These are phyloP conservation scores for Orius insidiosus DNA, from an alignment of 1,140 invertebrate genomes.

Conservation along the genomic window DNA sequence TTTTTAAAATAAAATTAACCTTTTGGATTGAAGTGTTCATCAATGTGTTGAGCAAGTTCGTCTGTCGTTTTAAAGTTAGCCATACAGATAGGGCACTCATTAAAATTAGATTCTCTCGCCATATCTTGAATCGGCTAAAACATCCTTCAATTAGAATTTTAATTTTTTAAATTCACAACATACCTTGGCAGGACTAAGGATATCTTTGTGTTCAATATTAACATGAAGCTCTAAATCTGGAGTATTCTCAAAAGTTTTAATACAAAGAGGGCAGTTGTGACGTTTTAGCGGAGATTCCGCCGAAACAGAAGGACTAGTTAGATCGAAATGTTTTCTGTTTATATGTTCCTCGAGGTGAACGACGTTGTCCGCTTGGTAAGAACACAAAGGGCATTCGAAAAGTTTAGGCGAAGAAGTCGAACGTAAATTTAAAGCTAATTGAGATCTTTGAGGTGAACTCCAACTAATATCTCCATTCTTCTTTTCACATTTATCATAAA, in stretches of 20 bases:
- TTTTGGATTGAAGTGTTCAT: constrained; percentile 44
- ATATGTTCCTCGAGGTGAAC: constrained; percentile 65
- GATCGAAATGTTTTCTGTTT: constrained; percentile 65
- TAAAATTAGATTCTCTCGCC: constrained; percentile 16
- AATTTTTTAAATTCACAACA: background rate
- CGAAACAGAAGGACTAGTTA: constrained; percentile 52
- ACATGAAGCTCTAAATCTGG: constrained; percentile 71
- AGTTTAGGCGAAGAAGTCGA: constrained; percentile 27
- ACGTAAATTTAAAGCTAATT: constrained; percentile 31
- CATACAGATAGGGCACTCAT: constrained; percentile 35
- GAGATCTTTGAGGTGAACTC: constrained; percentile 33
- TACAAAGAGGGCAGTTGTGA: constrained; percentile 53
- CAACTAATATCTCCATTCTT: constrained; percentile 24
- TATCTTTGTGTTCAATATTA: constrained; percentile 63
- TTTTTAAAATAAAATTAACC: constrained; percentile 13
- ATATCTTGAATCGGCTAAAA: constrained; percentile 15
- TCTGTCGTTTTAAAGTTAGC: constrained; percentile 31
- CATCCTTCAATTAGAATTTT: background rate
- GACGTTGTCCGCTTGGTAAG: constrained; percentile 54
- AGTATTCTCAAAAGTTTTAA: constrained; percentile 48
- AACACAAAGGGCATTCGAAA: constrained; percentile 60
- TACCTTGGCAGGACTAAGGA: constrained; percentile 36
- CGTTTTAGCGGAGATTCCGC: constrained; percentile 28
- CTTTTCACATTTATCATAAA: constrained; percentile 19
- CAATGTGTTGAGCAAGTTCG: constrained; percentile 45